Evolutionary conservation across 2,888 invertebrate species (phyloP), one percentile per base, ranked within the genome.

Genomic region (Chrysodeixis includens): DNA sequence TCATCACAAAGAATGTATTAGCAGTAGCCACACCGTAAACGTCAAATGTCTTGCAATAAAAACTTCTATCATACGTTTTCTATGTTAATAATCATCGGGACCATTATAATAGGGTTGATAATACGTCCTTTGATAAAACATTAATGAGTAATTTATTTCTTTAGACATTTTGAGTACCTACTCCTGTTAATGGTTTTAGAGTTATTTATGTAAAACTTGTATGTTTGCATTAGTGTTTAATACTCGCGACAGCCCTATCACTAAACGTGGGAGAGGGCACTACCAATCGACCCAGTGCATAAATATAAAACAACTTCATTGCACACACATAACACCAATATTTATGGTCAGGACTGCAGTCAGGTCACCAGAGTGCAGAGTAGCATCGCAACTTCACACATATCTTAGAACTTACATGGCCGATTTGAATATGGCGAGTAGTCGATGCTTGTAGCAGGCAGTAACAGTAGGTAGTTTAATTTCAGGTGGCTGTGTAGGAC

Each of bases 271-370:
- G 81, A 81, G 81, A 81, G 81, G 82, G 80, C 81, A 82, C 73
- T 71, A 63, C 73, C 78, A 78, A 82, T 82, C 80, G 82, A 79
- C 81, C 81, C 68, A 72, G 70, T 76, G 71, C 78, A 82, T 81
- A 81, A 81, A 81, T 81, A 81, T 81, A 82, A 81, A 82, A 81
- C 82, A 79, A 78, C 78, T 82, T 74, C 71, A 78, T 82, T 81
- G 73, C 82, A 68, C 67, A 66, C 70, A 74, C 74, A 76, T 73
- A 74, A 79, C 78, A 72, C 82, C 54, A 66, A 75, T 81, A 79
- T 81, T 81, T 82, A 81, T 78, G 56, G 69, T 51, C 69, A 62
- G 69, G 71, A 75, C 69, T 66, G 67, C 51, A 68, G 69, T 62
- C 71, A 66, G 81, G 81, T 79, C 81, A 78, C 61, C 62, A 40